Conservation (phyloP, 1,140 invertebrate genomes). For the Drosophila rufa region DNA sequence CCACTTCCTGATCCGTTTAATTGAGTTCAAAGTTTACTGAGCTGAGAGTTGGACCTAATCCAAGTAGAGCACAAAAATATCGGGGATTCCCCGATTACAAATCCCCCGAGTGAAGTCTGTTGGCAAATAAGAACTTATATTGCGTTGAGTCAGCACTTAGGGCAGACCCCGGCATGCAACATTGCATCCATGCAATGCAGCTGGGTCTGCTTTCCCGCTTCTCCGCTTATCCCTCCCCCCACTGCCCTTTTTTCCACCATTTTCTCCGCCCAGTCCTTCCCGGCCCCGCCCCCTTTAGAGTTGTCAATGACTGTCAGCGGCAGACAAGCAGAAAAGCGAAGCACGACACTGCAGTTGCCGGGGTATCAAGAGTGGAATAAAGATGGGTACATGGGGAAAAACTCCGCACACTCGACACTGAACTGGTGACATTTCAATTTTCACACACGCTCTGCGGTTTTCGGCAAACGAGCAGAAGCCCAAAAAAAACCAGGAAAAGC, state of each 20-base stretch:
- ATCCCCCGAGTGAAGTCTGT: slow-evolving; percentile 37
- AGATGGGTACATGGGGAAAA: slow-evolving; percentile 12
- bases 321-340: slow-evolving; percentile 77
- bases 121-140: slow-evolving; percentile 76
- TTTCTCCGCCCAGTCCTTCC: background rate
- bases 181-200: slow-evolving; percentile 65
- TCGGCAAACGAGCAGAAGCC: slow-evolving; percentile 30
- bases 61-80: slow-evolving; percentile 47
- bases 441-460: slow-evolving; percentile 73
- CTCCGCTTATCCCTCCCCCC: background rate
- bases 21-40: slow-evolving; percentile 15
- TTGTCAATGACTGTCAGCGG: slow-evolving; percentile 80
- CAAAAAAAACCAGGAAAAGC: background rate
- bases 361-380: slow-evolving; percentile 18
- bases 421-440: slow-evolving; percentile 79
- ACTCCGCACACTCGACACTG: slow-evolving; percentile 35
- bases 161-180: slow-evolving; percentile 73
- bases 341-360: slow-evolving; percentile 45
- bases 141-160: slow-evolving; percentile 77
- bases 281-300: slow-evolving; percentile 21
- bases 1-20: background rate
- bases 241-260: background rate
- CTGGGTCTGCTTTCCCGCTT: background rate
- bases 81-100: slow-evolving; percentile 30
- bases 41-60: slow-evolving; percentile 24